Evolutionary conservation across 53 echinoderm and acorn worm genomes (phyloP).

Genomic region (Holothuria leucospilota): DNA sequence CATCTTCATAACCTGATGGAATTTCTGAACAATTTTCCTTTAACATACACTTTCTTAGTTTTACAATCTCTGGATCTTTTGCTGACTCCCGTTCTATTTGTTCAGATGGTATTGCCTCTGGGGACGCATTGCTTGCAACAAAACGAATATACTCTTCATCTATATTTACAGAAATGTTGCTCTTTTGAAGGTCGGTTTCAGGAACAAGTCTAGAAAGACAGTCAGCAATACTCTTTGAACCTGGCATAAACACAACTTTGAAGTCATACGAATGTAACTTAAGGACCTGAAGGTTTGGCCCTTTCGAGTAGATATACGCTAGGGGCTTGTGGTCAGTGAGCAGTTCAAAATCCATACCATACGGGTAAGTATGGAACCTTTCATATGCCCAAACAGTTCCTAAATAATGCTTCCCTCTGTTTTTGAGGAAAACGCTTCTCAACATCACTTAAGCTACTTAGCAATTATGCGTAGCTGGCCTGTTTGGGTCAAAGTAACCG

Average conservation of each 20-base stretch:
- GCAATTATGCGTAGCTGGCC: constrained; percentile 39
- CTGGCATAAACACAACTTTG: constrained; percentile 63
- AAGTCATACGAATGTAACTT: constrained; percentile 59
- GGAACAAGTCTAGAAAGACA: constrained; percentile 53
- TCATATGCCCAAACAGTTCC: constrained; percentile 65
- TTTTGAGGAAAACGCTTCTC: constrained; percentile 24
- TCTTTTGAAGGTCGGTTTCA: not conserved
- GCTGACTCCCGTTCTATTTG: constrained; percentile 54
- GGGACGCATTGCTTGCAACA: constrained; percentile 59
- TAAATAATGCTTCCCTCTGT: constrained; percentile 55
- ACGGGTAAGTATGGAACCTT: constrained; percentile 57
- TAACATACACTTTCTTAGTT: constrained; percentile 30
- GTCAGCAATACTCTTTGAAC: constrained; percentile 57
- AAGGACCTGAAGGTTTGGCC: constrained; percentile 63
- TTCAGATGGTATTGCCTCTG: constrained; percentile 44
- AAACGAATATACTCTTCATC: constrained; percentile 62
- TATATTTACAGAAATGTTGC: not conserved
- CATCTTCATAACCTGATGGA: constrained; percentile 5
- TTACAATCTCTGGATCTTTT: constrained; percentile 28
- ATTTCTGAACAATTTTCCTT: constrained; percentile 4
- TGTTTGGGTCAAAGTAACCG: constrained; percentile 62
- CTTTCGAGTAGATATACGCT: constrained; percentile 58
- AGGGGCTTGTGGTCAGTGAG: constrained; percentile 70
- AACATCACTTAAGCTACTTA: constrained; percentile 39
- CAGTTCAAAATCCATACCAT: constrained; percentile 53